These are phyloP conservation scores for Opisthocomus hoazin DNA, from an alignment of 2,113 vertebrate genomes.

Conservation along the genomic window DNA sequence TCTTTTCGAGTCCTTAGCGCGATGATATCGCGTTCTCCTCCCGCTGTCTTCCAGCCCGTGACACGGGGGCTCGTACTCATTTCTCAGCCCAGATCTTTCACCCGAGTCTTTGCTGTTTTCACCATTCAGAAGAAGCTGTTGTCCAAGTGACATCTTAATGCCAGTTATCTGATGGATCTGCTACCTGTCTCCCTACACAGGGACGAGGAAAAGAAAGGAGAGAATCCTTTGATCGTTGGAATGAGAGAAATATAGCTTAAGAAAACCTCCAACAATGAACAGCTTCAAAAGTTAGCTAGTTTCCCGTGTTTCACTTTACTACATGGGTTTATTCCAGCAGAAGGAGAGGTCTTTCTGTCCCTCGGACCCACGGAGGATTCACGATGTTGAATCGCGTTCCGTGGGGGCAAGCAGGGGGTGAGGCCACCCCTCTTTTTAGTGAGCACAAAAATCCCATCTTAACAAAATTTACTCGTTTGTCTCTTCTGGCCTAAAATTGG, in stretches of 20 bases:
- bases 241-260: not conserved
- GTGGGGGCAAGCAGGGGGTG: rapidly evolving
- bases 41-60: not conserved
- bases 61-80: rapidly evolving
- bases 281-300: not conserved
- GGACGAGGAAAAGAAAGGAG: not conserved
- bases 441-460: not conserved
- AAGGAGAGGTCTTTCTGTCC: not conserved
- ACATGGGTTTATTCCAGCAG: not conserved
- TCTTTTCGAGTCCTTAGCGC: rapidly evolving
- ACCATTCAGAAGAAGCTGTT: not conserved
- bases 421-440: not conserved
- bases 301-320: not conserved
- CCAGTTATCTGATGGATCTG: conserved; percentile 9
- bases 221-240: not conserved
- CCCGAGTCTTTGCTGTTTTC: not conserved
- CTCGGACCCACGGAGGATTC: rapidly evolving
- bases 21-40: not conserved
- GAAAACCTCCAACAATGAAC: not conserved
- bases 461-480: not conserved
- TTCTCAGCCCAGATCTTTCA: not conserved
- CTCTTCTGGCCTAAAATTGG: not conserved
- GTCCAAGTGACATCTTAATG: conserved; percentile 44
- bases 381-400: rapidly evolving
- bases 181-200: not conserved